Conservation (phyloP, 2,888 invertebrate species). For the Cantharis flavilabris region DNA sequence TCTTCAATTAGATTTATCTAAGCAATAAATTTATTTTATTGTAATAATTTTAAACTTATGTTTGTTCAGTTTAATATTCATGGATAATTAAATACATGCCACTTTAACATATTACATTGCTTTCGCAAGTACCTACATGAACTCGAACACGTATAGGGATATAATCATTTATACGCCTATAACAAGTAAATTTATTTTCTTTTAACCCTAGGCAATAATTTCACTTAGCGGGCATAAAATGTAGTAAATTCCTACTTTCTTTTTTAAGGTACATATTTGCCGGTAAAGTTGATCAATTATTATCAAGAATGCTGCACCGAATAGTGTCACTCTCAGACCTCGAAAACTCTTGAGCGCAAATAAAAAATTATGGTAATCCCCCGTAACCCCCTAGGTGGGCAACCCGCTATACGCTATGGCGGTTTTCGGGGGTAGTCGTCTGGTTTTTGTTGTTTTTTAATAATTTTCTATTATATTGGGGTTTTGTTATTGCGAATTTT, state of each 20-base stretch:
- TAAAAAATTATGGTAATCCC: background rate
- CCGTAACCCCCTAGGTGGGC: background rate
- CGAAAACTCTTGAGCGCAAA: too few species aligned
- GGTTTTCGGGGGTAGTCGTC: background rate
- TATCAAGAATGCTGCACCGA: background rate
- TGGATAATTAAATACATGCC: background rate
- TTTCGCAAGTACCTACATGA: background rate
- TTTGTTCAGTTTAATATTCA: background rate
- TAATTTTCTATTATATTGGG: too few species aligned
- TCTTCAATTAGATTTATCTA: background rate
- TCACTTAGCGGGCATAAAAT: slow-evolving; percentile 1
- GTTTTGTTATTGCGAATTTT: too few species aligned
- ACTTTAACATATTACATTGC: background rate
- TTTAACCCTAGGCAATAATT: slow-evolving; percentile 1
- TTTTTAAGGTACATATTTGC: background rate
- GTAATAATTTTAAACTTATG: background rate
- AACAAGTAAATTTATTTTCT: slow-evolving; percentile 1
- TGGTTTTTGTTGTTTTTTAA: too few species aligned
- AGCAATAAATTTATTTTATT: background rate
- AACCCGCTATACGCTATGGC: background rate
- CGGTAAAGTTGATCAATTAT: slow-evolving; percentile 1
- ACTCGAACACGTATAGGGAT: background rate
- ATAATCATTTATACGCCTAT: background rate
- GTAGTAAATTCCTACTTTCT: background rate
- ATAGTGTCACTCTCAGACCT: background rate